phyloP scores from a whole-genome alignment of 2,888 invertebrate species.

The Taenaris catops region DNA sequence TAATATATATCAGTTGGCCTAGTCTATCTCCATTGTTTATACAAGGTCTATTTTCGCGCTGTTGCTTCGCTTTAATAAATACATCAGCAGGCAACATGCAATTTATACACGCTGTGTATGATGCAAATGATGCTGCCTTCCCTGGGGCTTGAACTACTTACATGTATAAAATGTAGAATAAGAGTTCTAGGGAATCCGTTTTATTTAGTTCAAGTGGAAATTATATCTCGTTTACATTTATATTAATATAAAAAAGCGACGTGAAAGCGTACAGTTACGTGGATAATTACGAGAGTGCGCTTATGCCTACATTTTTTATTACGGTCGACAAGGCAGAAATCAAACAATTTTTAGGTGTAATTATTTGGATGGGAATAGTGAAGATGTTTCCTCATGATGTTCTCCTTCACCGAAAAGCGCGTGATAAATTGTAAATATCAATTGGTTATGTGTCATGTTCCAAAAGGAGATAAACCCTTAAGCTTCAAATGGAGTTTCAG shows the following conservation, averaged over 20 bases:
- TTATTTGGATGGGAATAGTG: no score
- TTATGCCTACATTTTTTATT: background rate
- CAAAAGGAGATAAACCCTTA: conserved; percentile 85
- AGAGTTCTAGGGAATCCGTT: conserved; percentile 1
- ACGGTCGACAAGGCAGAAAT: no score
- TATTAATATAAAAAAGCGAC: background rate
- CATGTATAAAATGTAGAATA: conserved; percentile 4
- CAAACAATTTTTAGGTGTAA: no score
- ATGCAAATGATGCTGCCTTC: conserved; percentile 8
- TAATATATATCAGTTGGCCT: no score
- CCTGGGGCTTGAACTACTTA: conserved; percentile 7
- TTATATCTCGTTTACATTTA: conserved; percentile 1
- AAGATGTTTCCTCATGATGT: no score
- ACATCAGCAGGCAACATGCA: conserved; percentile 12
- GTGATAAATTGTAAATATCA: no score
- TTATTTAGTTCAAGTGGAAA: conserved; percentile 4
- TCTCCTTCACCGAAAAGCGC: no score
- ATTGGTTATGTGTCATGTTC: conserved; percentile 82
- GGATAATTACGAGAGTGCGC: no score
- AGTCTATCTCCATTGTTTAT: no score
- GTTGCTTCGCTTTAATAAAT: conserved; percentile 11
- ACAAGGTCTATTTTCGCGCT: conserved; percentile 6
- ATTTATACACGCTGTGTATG: conserved; percentile 10
- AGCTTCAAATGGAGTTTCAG: conserved; percentile 88
- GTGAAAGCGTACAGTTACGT: background rate